A percentile compares a stretch with the other conserved stretches of the same genome.
These are phyloP conservation scores for Callyntrura sp. DNA, from an alignment of 2,888 invertebrate genomes.

Conservation along the genomic window DNA sequence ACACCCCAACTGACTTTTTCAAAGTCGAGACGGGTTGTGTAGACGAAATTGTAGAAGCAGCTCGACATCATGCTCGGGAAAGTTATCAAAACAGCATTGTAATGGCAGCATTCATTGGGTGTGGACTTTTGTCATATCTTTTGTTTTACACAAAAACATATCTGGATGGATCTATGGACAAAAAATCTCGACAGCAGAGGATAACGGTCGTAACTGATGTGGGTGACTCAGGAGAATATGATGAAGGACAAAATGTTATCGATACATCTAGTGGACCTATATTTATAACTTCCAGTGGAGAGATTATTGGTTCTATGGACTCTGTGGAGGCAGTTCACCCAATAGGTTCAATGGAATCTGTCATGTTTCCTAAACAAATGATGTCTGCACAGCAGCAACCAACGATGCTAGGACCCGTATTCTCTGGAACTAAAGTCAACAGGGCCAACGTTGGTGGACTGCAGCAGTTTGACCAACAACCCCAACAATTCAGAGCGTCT, in stretches of 20 bases:
- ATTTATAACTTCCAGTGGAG: conserved; percentile 42
- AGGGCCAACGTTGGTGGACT: neutral
- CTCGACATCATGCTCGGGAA: conserved; percentile 58
- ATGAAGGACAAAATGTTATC: neutral
- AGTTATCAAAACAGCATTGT: conserved; percentile 51
- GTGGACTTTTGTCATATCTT: conserved; percentile 21
- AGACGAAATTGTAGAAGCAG: conserved; percentile 67
- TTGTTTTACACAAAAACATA: conserved; percentile 36
- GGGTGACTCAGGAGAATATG: neutral
- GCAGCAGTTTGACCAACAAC: neutral
- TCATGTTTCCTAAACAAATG: neutral
- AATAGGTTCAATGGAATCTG: neutral
- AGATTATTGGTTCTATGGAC: conserved; percentile 36
- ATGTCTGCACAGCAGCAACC: neutral
- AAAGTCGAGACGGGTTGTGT: conserved; percentile 75
- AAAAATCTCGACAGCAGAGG: neutral
- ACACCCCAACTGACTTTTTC: conserved; percentile 65
- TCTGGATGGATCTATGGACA: neutral
- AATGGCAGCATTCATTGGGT: conserved; percentile 52
- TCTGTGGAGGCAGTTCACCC: conserved; percentile 24
- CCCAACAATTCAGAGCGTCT: neutral
- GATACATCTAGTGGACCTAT: neutral
- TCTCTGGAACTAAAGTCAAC: neutral
- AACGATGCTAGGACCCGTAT: neutral
- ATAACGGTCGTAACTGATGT: neutral